These are phyloP conservation scores for Oreochromis spilurus DNA, from an alignment of 2,113 vertebrate species.

Conservation along the genomic window DNA sequence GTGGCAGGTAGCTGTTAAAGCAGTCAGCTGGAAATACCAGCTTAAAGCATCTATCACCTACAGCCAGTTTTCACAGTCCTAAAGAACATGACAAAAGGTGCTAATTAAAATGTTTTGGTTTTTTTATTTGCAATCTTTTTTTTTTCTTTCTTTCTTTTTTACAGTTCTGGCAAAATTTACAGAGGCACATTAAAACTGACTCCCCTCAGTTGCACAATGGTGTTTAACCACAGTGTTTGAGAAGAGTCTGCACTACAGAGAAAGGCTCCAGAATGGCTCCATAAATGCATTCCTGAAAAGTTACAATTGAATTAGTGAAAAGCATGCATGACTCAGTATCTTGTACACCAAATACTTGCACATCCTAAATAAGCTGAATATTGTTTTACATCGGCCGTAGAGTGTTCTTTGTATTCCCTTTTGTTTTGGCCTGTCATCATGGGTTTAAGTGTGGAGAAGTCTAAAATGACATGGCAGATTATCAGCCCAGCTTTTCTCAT, in stretches of 20 bases:
- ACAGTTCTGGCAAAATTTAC: neutral
- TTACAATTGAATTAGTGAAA: neutral
- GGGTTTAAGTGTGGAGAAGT: conserved; percentile 9
- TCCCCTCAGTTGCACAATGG: neutral
- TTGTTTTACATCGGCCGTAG: conserved; percentile 20
- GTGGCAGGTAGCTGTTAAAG: conserved; percentile 30
- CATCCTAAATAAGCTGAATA: neutral
- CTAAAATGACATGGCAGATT: conserved; percentile 30
- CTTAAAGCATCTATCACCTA: conserved; percentile 53
- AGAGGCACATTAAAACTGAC: neutral
- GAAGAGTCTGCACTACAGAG: neutral
- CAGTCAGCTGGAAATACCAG: conserved; percentile 35
- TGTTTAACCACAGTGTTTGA: neutral
- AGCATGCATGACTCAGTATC: neutral
- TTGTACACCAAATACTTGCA: neutral
- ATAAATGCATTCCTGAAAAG: conserved; percentile 5
- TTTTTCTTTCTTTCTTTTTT: neutral
- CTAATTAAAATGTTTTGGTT: neutral
- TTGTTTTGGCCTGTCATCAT: conserved; percentile 27
- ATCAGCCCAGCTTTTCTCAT: conserved; percentile 32
- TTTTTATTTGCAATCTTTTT: neutral
- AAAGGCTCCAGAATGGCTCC: neutral
- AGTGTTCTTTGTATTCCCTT: conserved; percentile 19
- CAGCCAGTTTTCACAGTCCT: neutral
- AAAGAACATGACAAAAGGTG: neutral